phyloP scores from a whole-genome alignment of 2,888 invertebrate species.

The Tinea semifulvella region DNA sequence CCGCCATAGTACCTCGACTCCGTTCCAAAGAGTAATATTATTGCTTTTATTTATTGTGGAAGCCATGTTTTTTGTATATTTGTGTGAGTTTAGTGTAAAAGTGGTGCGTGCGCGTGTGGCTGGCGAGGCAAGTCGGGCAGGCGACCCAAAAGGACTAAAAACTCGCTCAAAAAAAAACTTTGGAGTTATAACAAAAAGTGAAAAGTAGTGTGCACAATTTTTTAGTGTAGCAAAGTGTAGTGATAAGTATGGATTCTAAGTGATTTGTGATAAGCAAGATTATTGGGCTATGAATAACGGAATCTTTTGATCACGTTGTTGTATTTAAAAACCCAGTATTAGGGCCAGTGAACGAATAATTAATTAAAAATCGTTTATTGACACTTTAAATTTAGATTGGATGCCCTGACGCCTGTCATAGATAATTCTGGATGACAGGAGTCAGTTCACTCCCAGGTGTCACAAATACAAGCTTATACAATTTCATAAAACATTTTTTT shows the following conservation, averaged over 20 bases:
- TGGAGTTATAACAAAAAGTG: neutral
- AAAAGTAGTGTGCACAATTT: constrained; percentile 26
- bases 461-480: constrained; percentile 37
- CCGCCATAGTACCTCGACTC: constrained; percentile 37
- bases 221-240: constrained; percentile 18
- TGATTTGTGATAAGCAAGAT: constrained; percentile 18
- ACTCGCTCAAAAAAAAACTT: constrained; percentile 24
- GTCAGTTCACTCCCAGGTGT: no score
- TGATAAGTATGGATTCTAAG: neutral
- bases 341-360: no score
- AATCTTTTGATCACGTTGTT: no score
- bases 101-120: constrained; percentile 21
- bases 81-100: constrained; percentile 14
- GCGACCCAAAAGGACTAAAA: constrained; percentile 29
- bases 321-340: no score
- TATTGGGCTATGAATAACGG: constrained; percentile 38
- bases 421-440: no score
- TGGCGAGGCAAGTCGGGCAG: constrained; percentile 30
- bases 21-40: constrained; percentile 60
- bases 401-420: no score
- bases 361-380: no score
- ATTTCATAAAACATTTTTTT: constrained; percentile 38
- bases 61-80: constrained; percentile 11
- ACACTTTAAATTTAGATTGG: no score
- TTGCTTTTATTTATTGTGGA: constrained; percentile 27